These are phyloP conservation scores for Pempheris klunzingeri DNA, from an alignment of 2,797 vertebrate species.

Conservation along the genomic window DNA sequence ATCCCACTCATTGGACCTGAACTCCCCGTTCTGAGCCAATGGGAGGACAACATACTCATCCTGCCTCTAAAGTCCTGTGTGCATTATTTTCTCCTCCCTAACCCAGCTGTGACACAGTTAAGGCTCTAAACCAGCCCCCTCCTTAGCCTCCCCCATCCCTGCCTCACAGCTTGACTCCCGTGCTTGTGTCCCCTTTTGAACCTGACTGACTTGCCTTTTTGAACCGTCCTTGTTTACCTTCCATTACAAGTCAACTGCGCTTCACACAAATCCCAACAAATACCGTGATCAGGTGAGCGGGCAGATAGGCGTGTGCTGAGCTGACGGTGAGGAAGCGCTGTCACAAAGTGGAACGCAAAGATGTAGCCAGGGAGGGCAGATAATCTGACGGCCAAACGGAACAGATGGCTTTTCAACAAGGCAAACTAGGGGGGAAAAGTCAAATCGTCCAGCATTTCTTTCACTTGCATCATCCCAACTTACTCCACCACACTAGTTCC, in stretches of 20 bases:
- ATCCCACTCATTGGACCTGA: constrained; percentile 64
- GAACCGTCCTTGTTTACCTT: constrained; percentile 36
- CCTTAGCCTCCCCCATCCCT: constrained; percentile 23
- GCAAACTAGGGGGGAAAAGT: neutral
- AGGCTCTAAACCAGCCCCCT: neutral
- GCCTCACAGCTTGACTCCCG: constrained; percentile 13
- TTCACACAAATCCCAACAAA: constrained; percentile 41
- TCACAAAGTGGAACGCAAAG: constrained; percentile 3
- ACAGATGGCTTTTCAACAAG: constrained; percentile 14
- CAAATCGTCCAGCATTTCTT: constrained; percentile 8
- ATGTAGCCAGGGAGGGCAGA: neutral
- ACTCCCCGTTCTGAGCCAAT: constrained; percentile 61
- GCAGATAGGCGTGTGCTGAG: constrained; percentile 44
- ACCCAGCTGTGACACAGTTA: constrained; percentile 25
- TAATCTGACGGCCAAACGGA: constrained; percentile 2
- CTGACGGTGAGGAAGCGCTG: constrained; percentile 16
- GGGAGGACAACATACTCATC: constrained; percentile 41
- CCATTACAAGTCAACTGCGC: neutral
- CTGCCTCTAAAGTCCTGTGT: constrained; percentile 44
- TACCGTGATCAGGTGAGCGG: constrained; percentile 35
- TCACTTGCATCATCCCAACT: constrained; percentile 3
- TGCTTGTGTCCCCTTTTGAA: constrained; percentile 36
- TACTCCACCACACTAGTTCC: neutral
- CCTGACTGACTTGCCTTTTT: constrained; percentile 8
- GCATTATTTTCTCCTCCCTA: constrained; percentile 5